Percentiles rank a stretch among this genome's conserved stretches.
These are phyloP conservation scores for Melierax canorus DNA, from an alignment of 2,113 vertebrate genomes.

Conservation along the genomic window DNA sequence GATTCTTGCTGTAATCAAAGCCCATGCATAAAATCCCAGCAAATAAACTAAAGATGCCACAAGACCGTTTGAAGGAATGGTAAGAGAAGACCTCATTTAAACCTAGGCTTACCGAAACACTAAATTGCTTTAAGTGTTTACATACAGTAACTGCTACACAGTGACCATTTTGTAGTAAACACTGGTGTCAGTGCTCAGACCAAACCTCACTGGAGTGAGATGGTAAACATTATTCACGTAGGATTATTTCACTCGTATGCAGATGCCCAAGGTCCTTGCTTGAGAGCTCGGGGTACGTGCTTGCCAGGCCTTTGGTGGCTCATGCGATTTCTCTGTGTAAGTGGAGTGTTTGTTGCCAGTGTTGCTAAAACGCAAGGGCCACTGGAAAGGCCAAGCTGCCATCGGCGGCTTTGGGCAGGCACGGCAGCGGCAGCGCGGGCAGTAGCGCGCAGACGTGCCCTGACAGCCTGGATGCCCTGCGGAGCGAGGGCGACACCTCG, in stretches of 20 bases:
- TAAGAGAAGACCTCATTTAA: neutral
- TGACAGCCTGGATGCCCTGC: fast-evolving
- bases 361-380: neutral
- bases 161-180: neutral
- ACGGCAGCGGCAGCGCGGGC: neutral
- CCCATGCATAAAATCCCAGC: neutral
- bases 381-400: neutral
- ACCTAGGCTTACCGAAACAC: neutral
- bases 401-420: neutral
- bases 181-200: too few relatives aligned
- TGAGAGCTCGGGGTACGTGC: neutral
- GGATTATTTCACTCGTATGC: neutral
- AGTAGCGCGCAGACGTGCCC: neutral
- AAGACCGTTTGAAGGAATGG: neutral
- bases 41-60: neutral
- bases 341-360: neutral
- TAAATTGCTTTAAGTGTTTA: neutral
- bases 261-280: neutral
- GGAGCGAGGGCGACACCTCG: too few relatives aligned
- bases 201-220: neutral
- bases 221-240: neutral
- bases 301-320: neutral
- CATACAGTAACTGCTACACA: neutral
- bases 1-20: neutral
- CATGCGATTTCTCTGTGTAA: neutral